Conservation (phyloP, 2,113 vertebrate species). For the Pan paniscus region DNA sequence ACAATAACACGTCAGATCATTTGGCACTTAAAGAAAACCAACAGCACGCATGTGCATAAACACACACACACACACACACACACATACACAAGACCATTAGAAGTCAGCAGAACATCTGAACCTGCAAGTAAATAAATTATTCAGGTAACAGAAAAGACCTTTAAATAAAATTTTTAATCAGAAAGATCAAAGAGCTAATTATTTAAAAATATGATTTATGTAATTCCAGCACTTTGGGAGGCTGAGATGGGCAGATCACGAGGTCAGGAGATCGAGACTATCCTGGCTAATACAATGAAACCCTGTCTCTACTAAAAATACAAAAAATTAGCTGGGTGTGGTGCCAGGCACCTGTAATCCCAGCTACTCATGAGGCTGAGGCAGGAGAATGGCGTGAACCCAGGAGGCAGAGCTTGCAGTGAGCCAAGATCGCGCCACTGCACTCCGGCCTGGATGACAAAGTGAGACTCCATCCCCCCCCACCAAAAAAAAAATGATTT, state of each 20-base stretch:
- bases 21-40: background rate
- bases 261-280: too few relatives aligned
- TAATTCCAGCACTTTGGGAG: too few relatives aligned
- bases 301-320: too few relatives aligned
- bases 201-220: background rate
- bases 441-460: fast-evolving
- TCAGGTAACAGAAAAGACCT: background rate
- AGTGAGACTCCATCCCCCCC: too few relatives aligned
- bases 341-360: too few relatives aligned
- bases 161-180: background rate
- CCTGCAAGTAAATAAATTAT: background rate
- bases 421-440: too few relatives aligned
- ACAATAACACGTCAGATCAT: background rate
- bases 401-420: too few relatives aligned
- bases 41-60: background rate
- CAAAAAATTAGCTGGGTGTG: too few relatives aligned
- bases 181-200: background rate
- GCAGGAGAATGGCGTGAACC: too few relatives aligned
- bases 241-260: too few relatives aligned
- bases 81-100: background rate
- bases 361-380: too few relatives aligned
- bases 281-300: too few relatives aligned
- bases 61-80: background rate
- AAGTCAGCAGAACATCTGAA: background rate
- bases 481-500: background rate